Percentiles rank a stretch among this genome's conserved stretches.
phyloP scores from a whole-genome alignment of 1,140 invertebrate genomes.

The Eurosta solidaginis region DNA sequence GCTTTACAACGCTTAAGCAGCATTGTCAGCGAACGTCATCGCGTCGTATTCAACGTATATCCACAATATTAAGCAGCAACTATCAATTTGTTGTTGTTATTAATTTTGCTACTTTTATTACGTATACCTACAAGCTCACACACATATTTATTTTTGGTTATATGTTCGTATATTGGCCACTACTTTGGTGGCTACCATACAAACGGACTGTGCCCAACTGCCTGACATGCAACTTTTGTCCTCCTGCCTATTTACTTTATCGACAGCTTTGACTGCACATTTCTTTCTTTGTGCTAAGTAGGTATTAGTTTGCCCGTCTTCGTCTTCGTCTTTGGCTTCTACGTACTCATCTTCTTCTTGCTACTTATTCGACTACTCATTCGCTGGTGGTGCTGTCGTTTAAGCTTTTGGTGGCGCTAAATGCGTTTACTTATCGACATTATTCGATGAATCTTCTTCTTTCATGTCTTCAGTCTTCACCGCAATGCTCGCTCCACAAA shows the following conservation, averaged over 20 bases:
- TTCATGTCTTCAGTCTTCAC: background rate
- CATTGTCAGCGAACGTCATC: background rate
- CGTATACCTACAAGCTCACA: too few relatives aligned
- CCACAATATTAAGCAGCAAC: background rate
- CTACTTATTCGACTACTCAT: background rate
- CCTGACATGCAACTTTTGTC: background rate
- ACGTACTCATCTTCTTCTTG: too few relatives aligned
- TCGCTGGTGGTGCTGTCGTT: constrained; percentile 1
- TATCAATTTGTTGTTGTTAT: background rate
- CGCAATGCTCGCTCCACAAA: background rate
- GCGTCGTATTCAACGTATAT: background rate
- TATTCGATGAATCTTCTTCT: background rate
- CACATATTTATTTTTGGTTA: too few relatives aligned
- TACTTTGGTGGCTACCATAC: constrained; percentile 8
- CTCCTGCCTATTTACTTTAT: background rate
- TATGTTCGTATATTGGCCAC: background rate
- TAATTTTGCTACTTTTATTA: too few relatives aligned
- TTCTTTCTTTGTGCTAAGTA: too few relatives aligned
- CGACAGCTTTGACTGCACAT: background rate
- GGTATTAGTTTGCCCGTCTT: background rate
- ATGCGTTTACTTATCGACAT: background rate
- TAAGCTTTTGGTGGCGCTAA: constrained; percentile 7
- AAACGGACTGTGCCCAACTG: background rate
- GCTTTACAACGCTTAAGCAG: background rate
- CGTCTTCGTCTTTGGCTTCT: background rate